Percentiles rank a stretch among this genome's conserved stretches.
phyloP scores from a whole-genome alignment of 2,797 vertebrate genomes.

The Galago senegalensis region DNA sequence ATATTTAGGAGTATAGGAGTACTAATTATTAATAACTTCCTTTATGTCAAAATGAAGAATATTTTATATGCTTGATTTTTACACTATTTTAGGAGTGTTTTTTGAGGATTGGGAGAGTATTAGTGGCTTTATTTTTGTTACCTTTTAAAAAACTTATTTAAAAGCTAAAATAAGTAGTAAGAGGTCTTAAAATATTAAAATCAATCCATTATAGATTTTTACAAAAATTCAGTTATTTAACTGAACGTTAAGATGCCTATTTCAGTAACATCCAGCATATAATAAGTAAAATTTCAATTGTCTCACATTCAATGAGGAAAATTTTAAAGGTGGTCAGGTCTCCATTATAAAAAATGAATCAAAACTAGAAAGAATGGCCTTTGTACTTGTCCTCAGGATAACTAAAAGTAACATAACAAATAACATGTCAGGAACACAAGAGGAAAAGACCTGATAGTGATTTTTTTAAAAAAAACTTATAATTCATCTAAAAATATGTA shows the following conservation, averaged over 20 bases:
- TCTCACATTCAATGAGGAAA: slow-evolving; percentile 37
- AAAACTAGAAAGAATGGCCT: slow-evolving; percentile 54
- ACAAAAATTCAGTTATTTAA: slow-evolving; percentile 48
- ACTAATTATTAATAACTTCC: background rate
- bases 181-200: slow-evolving; percentile 59
- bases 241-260: slow-evolving; percentile 59
- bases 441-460: background rate
- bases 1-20: background rate
- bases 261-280: slow-evolving; percentile 51
- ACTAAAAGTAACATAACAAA: slow-evolving; percentile 71
- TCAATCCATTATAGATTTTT: slow-evolving; percentile 57
- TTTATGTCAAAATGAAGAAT: background rate
- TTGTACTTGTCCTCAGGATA: slow-evolving; percentile 60
- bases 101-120: background rate
- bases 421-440: slow-evolving; percentile 1
- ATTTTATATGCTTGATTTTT: slow-evolving; percentile 41
- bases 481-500: slow-evolving; percentile 45
- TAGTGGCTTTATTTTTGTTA: slow-evolving; percentile 43
- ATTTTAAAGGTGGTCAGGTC: slow-evolving; percentile 44
- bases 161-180: slow-evolving; percentile 39
- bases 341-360: slow-evolving; percentile 58
- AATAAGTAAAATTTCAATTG: slow-evolving; percentile 65
- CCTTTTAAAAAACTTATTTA: background rate
- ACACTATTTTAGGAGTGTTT: background rate
- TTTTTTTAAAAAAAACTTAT: background rate